Percentiles rank a stretch among this genome's conserved stretches.
These are phyloP conservation scores for Ondatra zibethicus DNA, from an alignment of 2,113 vertebrate genomes.

Conservation along the genomic window DNA sequence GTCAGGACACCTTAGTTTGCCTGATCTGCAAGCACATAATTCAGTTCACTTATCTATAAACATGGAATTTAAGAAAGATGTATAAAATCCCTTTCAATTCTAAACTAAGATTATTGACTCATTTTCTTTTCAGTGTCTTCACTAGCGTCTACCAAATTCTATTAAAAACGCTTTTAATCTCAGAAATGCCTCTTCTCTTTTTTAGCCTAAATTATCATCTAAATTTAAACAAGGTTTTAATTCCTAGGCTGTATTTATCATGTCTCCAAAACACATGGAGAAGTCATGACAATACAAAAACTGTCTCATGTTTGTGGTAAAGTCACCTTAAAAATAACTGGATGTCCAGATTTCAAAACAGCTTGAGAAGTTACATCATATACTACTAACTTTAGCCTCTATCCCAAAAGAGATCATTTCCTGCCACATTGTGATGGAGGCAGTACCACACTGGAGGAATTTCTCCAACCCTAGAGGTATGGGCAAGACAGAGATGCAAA, in stretches of 20 bases:
- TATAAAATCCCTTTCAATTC: neutral
- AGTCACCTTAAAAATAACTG: neutral
- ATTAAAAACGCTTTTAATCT: constrained; percentile 34
- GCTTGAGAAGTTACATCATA: neutral
- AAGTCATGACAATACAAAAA: neutral
- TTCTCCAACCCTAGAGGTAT: neutral
- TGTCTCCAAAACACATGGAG: neutral
- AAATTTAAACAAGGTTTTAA: constrained; percentile 21
- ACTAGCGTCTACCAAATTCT: neutral
- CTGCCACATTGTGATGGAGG: neutral
- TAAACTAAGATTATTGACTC: neutral
- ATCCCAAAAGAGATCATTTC: neutral
- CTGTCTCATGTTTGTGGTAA: neutral
- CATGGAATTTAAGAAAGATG: neutral
- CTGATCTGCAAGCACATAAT: neutral
- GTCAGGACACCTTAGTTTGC: neutral
- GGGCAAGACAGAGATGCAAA: neutral
- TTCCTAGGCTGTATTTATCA: neutral
- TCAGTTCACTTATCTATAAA: neutral
- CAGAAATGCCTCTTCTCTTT: neutral
- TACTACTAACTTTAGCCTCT: neutral
- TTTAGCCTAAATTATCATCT: constrained; percentile 26
- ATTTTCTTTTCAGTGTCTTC: neutral
- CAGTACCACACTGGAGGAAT: neutral
- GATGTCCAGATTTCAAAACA: neutral